phyloP scores from a whole-genome alignment of 1,140 invertebrate genomes.

The Drepana arcuata region DNA sequence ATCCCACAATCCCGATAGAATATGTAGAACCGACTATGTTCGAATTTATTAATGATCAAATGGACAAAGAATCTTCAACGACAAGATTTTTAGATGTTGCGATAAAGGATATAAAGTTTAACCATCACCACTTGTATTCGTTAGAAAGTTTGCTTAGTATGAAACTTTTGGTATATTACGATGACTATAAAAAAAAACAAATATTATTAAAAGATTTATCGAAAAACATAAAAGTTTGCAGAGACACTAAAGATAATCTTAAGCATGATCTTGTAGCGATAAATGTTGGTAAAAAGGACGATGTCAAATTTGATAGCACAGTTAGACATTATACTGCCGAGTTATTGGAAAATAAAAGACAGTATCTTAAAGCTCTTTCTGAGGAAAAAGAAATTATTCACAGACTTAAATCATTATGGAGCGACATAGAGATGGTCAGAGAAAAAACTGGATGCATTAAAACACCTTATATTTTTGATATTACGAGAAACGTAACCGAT shows the following conservation, averaged over 20 bases:
- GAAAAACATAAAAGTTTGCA: slow-evolving; percentile 35
- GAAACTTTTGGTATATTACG: slow-evolving; percentile 30
- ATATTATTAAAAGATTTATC: slow-evolving; percentile 22
- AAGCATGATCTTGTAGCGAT: slow-evolving; percentile 41
- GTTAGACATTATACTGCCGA: slow-evolving; percentile 45
- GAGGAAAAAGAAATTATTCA: slow-evolving; percentile 34
- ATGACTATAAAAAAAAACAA: slow-evolving; percentile 23
- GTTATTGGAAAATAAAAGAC: slow-evolving; percentile 35
- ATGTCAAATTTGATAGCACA: slow-evolving; percentile 42
- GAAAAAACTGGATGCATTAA: slow-evolving; percentile 24
- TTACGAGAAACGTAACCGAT: slow-evolving; percentile 18
- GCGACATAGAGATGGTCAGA: slow-evolving; percentile 45
- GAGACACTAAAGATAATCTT: slow-evolving; percentile 43
- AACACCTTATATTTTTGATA: slow-evolving; percentile 24
- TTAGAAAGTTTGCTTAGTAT: slow-evolving; percentile 37
- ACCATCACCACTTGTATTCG: slow-evolving; percentile 42
- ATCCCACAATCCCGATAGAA: slow-evolving; percentile 20
- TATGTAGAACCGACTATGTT: slow-evolving; percentile 39
- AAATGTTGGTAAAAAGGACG: slow-evolving; percentile 31
- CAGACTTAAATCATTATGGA: slow-evolving; percentile 39
- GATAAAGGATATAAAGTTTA: slow-evolving; percentile 38
- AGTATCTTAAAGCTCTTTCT: slow-evolving; percentile 26
- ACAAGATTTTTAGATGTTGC: slow-evolving; percentile 46
- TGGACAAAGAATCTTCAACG: slow-evolving; percentile 14
- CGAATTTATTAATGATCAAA: slow-evolving; percentile 18